Evolutionary conservation across 2,113 vertebrate genomes (phyloP), one percentile per base, ranked within the genome.

Genomic region (Rousettus leschenaultii): DNA sequence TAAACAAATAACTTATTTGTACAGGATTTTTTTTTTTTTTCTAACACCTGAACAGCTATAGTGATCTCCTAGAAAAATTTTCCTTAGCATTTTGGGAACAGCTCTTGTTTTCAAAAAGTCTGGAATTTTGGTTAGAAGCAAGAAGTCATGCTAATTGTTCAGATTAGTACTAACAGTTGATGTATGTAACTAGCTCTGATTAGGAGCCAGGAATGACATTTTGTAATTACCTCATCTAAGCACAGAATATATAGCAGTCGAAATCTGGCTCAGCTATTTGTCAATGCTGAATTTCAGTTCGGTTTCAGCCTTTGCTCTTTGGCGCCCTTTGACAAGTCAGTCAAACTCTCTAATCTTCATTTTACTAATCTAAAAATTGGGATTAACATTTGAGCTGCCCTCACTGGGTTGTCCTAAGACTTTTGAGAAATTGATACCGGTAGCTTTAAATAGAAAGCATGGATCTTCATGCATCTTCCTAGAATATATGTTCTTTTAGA

Each of bases 1-100:
- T 43, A 85, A 96, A 55, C 6, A 66, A 95, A 83, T 73, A 70
- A 51, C 12, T 78, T 48, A 77, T 30, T 65, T 45, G 22, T 61
- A 3, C 13, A 14, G 11, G 9, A 15, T 26, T 40, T 43, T 43
- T 55, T 89, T 28, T 82, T 40, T 40, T 40, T 40, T 40, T 40
- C n/a, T 59, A 59, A 61, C 35, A 61, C 65, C 10, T 45, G 3
- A 7, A 53, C 16, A 28, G 85, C 26, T 48, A 18, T 40, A 55
- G 16, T 59, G 13, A 79, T 65, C 14, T 73, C 14, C 28, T 89
- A 38, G 51, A 89, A 95, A 22, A 71, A 3, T 59, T 91, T 82
- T 83, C 40, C 22, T 38, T 63, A 66, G 8, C 4, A 66, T 88
- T 94, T 71, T 84, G 4, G 40, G 14, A 88, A 48, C 7, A 88